Evolutionary conservation across 2,113 vertebrate genomes (phyloP).

Genomic region (Edolisoma coerulescens): DNA sequence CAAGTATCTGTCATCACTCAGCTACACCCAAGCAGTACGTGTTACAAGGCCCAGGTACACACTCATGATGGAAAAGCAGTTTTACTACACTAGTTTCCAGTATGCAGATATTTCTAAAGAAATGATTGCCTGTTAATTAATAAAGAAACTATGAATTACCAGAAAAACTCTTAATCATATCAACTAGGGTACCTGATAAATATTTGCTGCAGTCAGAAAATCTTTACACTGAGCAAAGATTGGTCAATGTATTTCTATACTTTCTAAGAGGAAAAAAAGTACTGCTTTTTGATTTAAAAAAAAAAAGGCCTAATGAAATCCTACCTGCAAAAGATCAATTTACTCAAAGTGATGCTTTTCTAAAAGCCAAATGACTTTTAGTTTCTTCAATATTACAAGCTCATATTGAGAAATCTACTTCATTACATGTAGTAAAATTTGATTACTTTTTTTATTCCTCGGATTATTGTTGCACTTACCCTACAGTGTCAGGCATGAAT

Average conservation of each 20-base stretch:
- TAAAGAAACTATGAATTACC: background rate
- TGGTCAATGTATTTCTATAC: background rate
- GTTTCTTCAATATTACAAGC: background rate
- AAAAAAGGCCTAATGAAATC: background rate
- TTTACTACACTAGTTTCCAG: background rate
- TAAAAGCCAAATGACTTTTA: background rate
- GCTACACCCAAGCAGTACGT: background rate
- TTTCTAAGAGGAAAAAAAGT: background rate
- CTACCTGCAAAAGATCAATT: background rate
- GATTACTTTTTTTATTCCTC: background rate
- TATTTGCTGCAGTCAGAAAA: background rate
- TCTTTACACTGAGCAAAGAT: background rate
- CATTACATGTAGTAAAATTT: background rate
- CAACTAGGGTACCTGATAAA: background rate
- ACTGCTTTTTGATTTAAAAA: background rate
- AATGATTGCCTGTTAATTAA: background rate
- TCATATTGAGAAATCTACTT: background rate
- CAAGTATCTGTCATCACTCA: fast-evolving
- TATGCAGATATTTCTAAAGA: background rate
- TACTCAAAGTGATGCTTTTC: background rate
- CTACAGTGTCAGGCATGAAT: background rate
- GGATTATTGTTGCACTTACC: background rate
- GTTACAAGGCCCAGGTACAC: background rate
- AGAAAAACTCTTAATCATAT: background rate
- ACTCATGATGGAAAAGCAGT: background rate